Evolutionary conservation across 2,797 vertebrate genomes (phyloP), one percentile per base, ranked within the genome.

Genomic region (Chelmon rostratus): DNA sequence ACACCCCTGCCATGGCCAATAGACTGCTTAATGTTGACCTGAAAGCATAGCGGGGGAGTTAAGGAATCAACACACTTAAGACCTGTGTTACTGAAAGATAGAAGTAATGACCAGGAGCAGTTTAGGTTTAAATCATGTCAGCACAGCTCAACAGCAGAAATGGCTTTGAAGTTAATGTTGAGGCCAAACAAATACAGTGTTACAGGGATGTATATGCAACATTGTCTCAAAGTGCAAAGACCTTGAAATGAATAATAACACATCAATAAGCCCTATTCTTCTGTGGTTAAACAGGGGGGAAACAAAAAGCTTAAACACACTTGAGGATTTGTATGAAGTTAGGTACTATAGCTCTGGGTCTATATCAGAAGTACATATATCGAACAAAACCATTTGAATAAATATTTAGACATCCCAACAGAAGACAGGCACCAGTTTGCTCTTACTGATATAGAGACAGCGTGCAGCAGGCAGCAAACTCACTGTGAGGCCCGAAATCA

Each of bases 1-100:
- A 92, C 88, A 92, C 84, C 91, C 93, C 91, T 93, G 90, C 91
- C 86, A 87, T 74, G 87, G 88, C 91, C 90, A 92, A 91, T 84
- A 83, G 89, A 89, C 91, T 83, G 90, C 89, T 91, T 93, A 88
- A 93, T 85, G 88, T 90, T 91, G 89, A 94, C 85, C 91, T 86
- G 88, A 91, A 92, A 88, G 88, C 52, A 21, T 79, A 89, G 85
- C 66, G 77, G 86, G 84, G 86, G 83, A 90, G 82, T 86, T 89
- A 86, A 86, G 72, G 86, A 88, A 89, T 90, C 88, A 90, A 89
- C 76, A 89, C 76, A 85, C 90, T 86, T 81, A 89, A 81, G 77
- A 82, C 35, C 76, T 68, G 62, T 80, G 69, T 76, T 79, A 78
- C 46, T 73, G 75, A 76, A 84, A 89, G 59, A 79, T 65, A 68